These are phyloP conservation scores for Pseudanteris insignis DNA, from an alignment of 2,888 invertebrate genomes.

Conservation along the genomic window DNA sequence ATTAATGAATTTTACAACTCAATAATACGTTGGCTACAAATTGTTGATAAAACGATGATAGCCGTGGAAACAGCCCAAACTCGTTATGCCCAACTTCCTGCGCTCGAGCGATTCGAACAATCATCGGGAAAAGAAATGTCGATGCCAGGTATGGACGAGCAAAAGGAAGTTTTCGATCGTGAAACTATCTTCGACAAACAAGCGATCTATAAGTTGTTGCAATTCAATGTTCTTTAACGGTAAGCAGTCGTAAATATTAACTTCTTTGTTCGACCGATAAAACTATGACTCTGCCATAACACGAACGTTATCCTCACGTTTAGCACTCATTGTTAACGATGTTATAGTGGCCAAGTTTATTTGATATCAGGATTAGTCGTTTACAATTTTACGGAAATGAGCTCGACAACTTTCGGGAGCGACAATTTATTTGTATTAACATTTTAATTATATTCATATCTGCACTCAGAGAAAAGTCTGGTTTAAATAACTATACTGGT, in stretches of 20 bases:
- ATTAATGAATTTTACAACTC: too few species aligned
- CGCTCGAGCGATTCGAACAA: neutral
- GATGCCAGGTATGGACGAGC: neutral
- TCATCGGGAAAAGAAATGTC: neutral
- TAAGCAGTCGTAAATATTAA: conserved; percentile 7
- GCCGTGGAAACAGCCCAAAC: too few species aligned
- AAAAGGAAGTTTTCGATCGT: conserved; percentile 1
- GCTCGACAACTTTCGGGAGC: too few species aligned
- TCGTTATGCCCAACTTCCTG: too few species aligned
- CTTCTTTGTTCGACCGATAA: conserved; percentile 6
- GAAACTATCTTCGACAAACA: conserved; percentile 12
- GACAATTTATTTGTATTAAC: too few species aligned
- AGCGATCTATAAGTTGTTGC: neutral
- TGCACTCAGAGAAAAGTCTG: too few species aligned
- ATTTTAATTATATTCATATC: too few species aligned
- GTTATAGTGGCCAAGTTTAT: neutral
- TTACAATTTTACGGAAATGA: too few species aligned
- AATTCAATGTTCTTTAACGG: conserved; percentile 10
- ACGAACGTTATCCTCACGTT: conserved; percentile 4
- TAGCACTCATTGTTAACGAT: neutral
- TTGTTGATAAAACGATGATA: too few species aligned
- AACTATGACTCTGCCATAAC: conserved; percentile 1
- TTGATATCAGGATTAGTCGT: too few species aligned
- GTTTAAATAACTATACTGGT: too few species aligned
- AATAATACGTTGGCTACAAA: too few species aligned